Percentiles rank a stretch among this genome's conserved stretches.
Conservation (phyloP, 1,140 invertebrate species). For the Chrysomallon squamiferum region DNA sequence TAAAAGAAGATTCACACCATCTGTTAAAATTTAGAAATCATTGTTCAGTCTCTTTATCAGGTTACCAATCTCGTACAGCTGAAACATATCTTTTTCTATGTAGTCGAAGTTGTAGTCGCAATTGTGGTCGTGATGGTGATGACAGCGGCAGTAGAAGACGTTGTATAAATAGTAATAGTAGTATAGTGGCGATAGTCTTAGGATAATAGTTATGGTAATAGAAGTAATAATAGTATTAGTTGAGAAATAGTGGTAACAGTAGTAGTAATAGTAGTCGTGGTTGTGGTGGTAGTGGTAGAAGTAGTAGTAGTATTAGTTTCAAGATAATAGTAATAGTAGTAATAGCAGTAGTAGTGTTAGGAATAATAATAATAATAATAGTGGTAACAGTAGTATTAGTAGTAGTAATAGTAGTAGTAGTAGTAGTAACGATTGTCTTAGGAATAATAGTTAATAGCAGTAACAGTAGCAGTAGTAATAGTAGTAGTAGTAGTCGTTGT, state of each 20-base stretch:
- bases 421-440: background rate
- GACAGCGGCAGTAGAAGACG: background rate
- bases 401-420: background rate
- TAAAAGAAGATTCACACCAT: too few species aligned
- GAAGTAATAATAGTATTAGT: background rate
- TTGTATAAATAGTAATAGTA: background rate
- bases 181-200: too few species aligned
- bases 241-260: background rate
- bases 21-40: background rate
- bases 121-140: background rate
- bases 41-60: background rate
- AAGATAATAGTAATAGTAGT: background rate
- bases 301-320: background rate
- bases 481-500: too few species aligned
- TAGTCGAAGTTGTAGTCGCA: background rate
- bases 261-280: background rate
- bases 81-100: too few species aligned
- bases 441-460: background rate
- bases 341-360: background rate
- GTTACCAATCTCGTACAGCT: background rate
- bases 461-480: background rate
- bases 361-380: background rate
- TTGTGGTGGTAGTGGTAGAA: background rate
- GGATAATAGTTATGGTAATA: background rate
- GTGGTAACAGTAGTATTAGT: background rate